These are phyloP conservation scores for Argynnis bischoffii DNA, from an alignment of 2,888 invertebrate species.

Conservation along the genomic window DNA sequence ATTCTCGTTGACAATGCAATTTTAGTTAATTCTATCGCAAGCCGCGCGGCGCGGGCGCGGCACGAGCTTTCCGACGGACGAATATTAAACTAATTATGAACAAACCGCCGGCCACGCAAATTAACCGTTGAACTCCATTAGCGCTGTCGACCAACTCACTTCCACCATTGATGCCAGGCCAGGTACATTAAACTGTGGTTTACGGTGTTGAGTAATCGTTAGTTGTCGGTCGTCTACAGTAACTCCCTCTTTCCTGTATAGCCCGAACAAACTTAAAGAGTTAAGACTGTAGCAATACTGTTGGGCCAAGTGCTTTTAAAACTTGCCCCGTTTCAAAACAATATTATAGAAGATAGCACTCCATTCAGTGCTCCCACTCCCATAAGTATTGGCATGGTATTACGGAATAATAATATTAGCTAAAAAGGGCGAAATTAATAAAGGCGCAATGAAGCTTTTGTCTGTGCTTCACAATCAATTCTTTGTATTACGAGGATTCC, in stretches of 20 bases:
- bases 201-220: conserved; percentile 9
- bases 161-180: conserved; percentile 36
- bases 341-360: not conserved
- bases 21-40: conserved; percentile 70
- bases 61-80: conserved; percentile 44
- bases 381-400: conserved; percentile 15
- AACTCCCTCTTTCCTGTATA: not conserved
- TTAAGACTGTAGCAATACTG: not conserved
- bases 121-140: conserved; percentile 67
- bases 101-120: conserved; percentile 64
- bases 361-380: not conserved
- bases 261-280: not conserved
- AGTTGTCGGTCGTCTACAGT: conserved; percentile 12
- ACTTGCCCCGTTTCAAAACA: conserved; percentile 1
- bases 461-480: conserved; percentile 58
- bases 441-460: conserved; percentile 54
- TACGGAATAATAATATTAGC: conserved; percentile 9
- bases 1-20: conserved; percentile 72
- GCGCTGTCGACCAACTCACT: conserved; percentile 48
- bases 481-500: conserved; percentile 61
- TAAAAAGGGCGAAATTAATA: conserved; percentile 54
- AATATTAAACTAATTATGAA: conserved; percentile 75
- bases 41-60: conserved; percentile 45
- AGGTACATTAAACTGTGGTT: conserved; percentile 26
- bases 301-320: conserved; percentile 14